Evolutionary conservation across 2,888 invertebrate genomes (phyloP).

Genomic region (Deilephila elpenor): DNA sequence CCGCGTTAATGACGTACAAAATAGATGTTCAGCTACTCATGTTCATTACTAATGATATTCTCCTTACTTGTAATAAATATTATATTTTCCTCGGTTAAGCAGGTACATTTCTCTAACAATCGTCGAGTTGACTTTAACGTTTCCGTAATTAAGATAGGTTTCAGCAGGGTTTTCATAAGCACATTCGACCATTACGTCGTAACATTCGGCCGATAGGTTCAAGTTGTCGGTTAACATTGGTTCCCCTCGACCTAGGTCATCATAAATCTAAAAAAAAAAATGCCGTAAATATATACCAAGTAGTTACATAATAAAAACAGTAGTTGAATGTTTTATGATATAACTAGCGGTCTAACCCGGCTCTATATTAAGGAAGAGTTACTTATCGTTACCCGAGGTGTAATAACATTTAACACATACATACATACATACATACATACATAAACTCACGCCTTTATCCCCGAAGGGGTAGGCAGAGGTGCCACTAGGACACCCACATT

Average conservation of each 20-base stretch:
- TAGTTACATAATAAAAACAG: neutral
- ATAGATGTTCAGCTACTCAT: neutral
- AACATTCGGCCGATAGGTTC: slow-evolving; percentile 83
- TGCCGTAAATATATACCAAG: too few species aligned
- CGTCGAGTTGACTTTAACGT: slow-evolving; percentile 83
- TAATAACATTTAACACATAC: too few species aligned
- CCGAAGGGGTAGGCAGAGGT: too few species aligned
- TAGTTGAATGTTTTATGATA: neutral
- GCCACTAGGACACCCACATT: too few species aligned
- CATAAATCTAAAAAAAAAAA: slow-evolving; percentile 66
- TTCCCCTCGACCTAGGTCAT: slow-evolving; percentile 71
- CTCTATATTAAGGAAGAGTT: too few species aligned
- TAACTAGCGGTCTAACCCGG: too few species aligned
- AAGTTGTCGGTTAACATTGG: slow-evolving; percentile 75
- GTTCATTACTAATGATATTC: too few species aligned
- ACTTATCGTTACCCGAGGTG: too few species aligned
- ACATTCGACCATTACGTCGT: slow-evolving; percentile 84
- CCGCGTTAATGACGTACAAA: neutral
- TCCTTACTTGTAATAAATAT: slow-evolving; percentile 81
- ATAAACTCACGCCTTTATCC: too few species aligned
- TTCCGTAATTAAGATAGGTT: slow-evolving; percentile 81
- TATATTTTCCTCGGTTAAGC: slow-evolving; percentile 84
- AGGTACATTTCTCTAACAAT: slow-evolving; percentile 76
- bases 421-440: too few species aligned
- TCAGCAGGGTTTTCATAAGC: slow-evolving; percentile 73